Conservation (phyloP, 2,113 vertebrate species). For the Oryzias curvinotus region DNA sequence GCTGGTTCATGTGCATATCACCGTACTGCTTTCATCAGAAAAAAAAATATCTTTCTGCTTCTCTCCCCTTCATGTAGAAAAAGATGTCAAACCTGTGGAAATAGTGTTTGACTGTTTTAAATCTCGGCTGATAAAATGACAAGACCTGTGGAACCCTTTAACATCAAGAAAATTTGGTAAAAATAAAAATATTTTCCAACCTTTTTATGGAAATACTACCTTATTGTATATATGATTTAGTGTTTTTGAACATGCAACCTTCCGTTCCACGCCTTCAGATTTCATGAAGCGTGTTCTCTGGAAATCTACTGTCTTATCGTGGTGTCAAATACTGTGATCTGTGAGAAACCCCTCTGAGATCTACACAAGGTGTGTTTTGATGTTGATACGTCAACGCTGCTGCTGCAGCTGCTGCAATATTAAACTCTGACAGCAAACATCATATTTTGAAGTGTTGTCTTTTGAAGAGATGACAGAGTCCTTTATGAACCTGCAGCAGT, state of each 20-base stretch:
- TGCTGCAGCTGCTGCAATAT: neutral
- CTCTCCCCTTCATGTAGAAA: no score
- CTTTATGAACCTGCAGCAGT: neutral
- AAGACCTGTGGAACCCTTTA: no score
- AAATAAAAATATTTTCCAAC: no score
- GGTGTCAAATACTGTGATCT: neutral
- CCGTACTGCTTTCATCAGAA: neutral
- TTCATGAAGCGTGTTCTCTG: slow-evolving; percentile 29
- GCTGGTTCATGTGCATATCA: slow-evolving; percentile 1
- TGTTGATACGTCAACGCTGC: neutral
- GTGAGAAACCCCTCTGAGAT: neutral
- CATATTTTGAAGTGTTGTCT: neutral
- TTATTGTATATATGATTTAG: no score
- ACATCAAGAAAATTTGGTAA: no score
- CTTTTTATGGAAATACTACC: no score
- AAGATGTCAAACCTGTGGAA: no score
- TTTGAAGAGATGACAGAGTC: neutral
- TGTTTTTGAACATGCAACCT: slow-evolving; percentile 46
- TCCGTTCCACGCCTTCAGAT: slow-evolving; percentile 32
- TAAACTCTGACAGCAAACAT: neutral
- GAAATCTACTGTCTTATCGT: neutral
- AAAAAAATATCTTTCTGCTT: no score
- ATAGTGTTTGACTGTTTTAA: no score
- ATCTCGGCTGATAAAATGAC: no score
- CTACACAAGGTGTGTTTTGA: neutral